Evolutionary conservation across 2,113 vertebrate genomes (phyloP).

Genomic region (Tyto alba): DNA sequence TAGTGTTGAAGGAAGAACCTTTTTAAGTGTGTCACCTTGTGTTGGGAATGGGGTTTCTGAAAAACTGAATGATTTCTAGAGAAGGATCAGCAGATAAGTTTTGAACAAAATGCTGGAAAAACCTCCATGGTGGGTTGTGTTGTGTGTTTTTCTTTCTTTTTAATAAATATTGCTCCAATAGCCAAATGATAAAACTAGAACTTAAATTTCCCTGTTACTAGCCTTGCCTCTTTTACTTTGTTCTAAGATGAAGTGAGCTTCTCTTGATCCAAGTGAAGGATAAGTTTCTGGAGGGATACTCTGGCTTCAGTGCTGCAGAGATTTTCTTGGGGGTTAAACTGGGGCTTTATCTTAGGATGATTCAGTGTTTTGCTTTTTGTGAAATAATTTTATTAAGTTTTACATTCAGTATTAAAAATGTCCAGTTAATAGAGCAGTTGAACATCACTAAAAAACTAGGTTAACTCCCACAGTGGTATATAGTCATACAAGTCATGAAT

Average conservation of each 20-base stretch:
- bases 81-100: neutral
- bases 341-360: neutral
- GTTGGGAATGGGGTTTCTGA: neutral
- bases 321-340: neutral
- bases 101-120: neutral
- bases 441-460: neutral
- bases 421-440: neutral
- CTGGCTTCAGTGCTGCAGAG: neutral
- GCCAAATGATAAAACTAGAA: neutral
- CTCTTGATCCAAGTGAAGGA: neutral
- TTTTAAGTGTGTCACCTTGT: neutral
- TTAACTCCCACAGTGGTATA: neutral
- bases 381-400: neutral
- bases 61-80: neutral
- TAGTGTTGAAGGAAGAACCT: neutral
- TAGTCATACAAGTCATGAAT: constrained; percentile 12
- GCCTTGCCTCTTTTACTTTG: neutral
- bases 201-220: neutral
- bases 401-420: neutral
- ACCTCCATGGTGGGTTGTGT: neutral
- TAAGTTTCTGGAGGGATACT: neutral
- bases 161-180: neutral
- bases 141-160: neutral
- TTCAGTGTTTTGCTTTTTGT: neutral
- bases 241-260: neutral